These are phyloP conservation scores for Dasypolia templi DNA, from an alignment of 2,888 invertebrate genomes.

Conservation along the genomic window DNA sequence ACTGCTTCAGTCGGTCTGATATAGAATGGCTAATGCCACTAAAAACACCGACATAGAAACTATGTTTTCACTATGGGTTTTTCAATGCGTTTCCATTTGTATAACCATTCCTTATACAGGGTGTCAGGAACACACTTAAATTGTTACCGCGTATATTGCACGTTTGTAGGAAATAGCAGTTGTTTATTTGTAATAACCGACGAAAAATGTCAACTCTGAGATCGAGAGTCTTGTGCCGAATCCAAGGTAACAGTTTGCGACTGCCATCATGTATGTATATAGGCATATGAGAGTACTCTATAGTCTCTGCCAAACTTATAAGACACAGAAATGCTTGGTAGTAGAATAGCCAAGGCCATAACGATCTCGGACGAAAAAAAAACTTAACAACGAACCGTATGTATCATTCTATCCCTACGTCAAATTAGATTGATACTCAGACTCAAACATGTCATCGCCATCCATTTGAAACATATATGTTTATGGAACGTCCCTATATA, in stretches of 20 bases:
- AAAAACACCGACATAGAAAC: not conserved
- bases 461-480: slow-evolving; percentile 22
- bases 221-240: too few species aligned
- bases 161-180: too few species aligned
- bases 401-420: not conserved
- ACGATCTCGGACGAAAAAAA: not conserved
- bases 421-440: not conserved
- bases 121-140: too few species aligned
- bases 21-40: not conserved
- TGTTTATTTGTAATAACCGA: too few species aligned
- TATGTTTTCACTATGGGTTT: not conserved
- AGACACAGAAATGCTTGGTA: not conserved
- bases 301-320: too few species aligned
- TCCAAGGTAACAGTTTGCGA: too few species aligned
- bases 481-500: slow-evolving; percentile 14
- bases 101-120: too few species aligned
- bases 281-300: too few species aligned
- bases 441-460: slow-evolving; percentile 22
- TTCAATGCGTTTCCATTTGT: not conserved
- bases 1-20: too few species aligned
- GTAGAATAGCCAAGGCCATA: not conserved
- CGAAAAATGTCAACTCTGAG: too few species aligned
- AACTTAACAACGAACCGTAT: not conserved
- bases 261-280: too few species aligned
- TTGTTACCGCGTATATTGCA: too few species aligned